Conservation (phyloP, 1,140 invertebrate genomes). For the Hyles vespertilio region DNA sequence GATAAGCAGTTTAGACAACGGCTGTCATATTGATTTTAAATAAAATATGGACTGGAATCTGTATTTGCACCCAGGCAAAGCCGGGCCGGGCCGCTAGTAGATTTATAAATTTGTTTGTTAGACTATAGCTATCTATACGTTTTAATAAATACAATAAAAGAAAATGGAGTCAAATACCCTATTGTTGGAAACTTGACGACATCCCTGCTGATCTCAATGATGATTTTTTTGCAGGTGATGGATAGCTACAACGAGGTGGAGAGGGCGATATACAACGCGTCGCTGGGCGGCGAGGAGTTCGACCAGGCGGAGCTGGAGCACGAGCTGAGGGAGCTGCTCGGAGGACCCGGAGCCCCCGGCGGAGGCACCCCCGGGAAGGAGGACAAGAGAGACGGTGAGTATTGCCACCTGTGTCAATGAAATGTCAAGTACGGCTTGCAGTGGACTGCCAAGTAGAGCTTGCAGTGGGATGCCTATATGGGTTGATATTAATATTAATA, state of each 20-base stretch:
- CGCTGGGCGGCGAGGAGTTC: conserved; percentile 34
- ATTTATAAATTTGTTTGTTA: too few relatives aligned
- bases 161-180: background rate
- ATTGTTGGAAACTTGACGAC: background rate
- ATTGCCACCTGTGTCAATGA: background rate
- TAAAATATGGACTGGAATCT: too few relatives aligned
- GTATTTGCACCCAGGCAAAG: too few relatives aligned
- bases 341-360: conserved; percentile 16
- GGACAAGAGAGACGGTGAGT: conserved; percentile 17
- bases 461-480: too few relatives aligned
- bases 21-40: too few relatives aligned
- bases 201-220: background rate
- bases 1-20: too few relatives aligned
- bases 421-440: too few relatives aligned
- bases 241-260: conserved; percentile 16
- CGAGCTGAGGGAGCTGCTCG: conserved; percentile 49
- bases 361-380: conserved; percentile 40
- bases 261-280: conserved; percentile 33
- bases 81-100: too few relatives aligned
- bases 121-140: too few relatives aligned
- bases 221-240: conserved; percentile 39
- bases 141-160: too few relatives aligned
- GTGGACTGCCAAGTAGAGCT: too few relatives aligned
- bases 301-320: conserved; percentile 49
- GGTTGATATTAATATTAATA: background rate